phyloP scores from a whole-genome alignment of 2,888 invertebrate genomes.

The Miltochrista miniata region DNA sequence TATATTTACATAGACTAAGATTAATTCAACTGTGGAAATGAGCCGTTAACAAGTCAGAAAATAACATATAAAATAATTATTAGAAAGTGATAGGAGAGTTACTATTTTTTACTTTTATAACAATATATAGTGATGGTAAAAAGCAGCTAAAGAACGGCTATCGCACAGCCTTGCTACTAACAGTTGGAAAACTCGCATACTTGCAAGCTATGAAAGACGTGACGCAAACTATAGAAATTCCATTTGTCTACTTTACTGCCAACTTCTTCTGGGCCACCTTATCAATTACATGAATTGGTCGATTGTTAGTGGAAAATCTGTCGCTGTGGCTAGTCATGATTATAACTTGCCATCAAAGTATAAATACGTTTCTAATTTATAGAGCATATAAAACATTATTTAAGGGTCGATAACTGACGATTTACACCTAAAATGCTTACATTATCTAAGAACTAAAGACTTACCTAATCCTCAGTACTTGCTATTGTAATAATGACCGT shows the following conservation, averaged over 20 bases:
- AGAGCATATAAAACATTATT: not conserved
- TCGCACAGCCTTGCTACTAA: no score
- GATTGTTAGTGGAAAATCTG: no score
- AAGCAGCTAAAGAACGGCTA: conserved; percentile 20
- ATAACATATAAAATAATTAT: conserved; percentile 4
- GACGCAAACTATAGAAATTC: no score
- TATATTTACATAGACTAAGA: conserved; percentile 21
- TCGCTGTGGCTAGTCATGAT: not conserved
- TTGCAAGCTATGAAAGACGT: no score
- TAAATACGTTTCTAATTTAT: not conserved
- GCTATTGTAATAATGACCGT: no score
- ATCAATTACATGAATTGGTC: no score
- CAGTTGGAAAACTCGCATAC: no score
- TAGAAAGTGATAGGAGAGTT: conserved; percentile 9
- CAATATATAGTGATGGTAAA: conserved; percentile 18
- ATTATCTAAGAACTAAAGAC: no score
- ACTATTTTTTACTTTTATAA: conserved; percentile 36
- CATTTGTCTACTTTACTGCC: no score
- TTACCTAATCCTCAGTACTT: no score
- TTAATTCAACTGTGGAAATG: conserved; percentile 13
- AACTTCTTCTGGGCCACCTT: no score
- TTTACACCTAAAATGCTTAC: no score
- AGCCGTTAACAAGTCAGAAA: conserved; percentile 7
- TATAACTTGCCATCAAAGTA: conserved; percentile 1
- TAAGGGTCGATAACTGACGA: not conserved